Evolutionary conservation across 2,888 invertebrate genomes (phyloP), one percentile per base, ranked within the genome.

Genomic region (Colletes collaris): DNA sequence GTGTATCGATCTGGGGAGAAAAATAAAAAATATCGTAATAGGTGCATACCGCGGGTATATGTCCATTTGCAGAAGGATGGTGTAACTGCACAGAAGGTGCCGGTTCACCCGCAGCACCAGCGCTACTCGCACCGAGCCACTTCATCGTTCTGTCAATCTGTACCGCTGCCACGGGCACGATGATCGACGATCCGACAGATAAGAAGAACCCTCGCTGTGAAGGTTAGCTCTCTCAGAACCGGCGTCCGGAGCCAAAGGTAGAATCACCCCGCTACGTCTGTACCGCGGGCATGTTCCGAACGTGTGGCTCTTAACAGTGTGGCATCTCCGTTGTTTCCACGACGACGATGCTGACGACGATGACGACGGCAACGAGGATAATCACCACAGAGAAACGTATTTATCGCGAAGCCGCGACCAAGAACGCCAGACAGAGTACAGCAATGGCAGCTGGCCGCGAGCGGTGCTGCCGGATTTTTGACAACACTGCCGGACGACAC

Each of bases 91-190:
- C 92, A 79, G 92, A 92, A 87, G 92, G 91, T 91, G 92, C 92
- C 96, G 95, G 93, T 95, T 95, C 93, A 95, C 96, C 93, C 94
- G 94, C 93, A 95, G 95, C 91, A 95, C 95, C 95, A 94, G 96
- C 93, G 93, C 93, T 92, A 93, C 94, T 90, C 93, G 93, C 91
- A 93, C 94, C 89, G 87, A 93, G 89, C 92, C 93, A 93, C 93
- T 93, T 93, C 93, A 93, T 93, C 88, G 85, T 89, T 84, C 90
- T 91, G 89, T 89, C 89, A 90, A 85, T 82, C 73, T 67, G 80
- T 69, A 81, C 65, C 76, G 64, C 64, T 83, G 76, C 76, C 68
- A 73, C 74, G 60, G 71, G 59, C 82, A 67, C 79, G 76, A 58
- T 63, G 65, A 78, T 71, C 65, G 70, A 79, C 53, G 78, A 71